A percentile compares a stretch with the other conserved stretches of the same genome.
Evolutionary conservation across 2,113 vertebrate species (phyloP).

Genomic region (Varanus komodoensis): DNA sequence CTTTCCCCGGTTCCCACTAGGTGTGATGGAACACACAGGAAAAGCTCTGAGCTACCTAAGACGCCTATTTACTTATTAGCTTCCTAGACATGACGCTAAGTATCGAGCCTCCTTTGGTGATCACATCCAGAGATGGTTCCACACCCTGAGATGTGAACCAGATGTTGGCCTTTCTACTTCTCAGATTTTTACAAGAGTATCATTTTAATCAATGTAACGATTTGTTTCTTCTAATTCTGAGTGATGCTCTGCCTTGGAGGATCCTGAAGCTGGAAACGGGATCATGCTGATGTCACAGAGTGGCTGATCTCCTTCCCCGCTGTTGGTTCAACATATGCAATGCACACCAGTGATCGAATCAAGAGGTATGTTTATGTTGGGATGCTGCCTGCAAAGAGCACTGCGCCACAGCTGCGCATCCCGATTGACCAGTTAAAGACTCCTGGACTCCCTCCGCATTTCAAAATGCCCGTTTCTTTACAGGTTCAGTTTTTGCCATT

Average conservation of each 20-base stretch:
- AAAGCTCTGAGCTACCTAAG: not conserved
- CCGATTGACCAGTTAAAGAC: conserved; percentile 58
- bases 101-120: not conserved
- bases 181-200: too few species aligned
- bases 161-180: not conserved
- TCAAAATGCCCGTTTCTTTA: conserved; percentile 61
- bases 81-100: not conserved
- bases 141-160: not conserved
- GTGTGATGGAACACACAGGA: not conserved
- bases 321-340: not conserved
- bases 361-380: conserved; percentile 53
- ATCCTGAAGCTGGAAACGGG: conserved; percentile 26
- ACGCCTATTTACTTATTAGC: not conserved
- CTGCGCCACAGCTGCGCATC: conserved; percentile 47
- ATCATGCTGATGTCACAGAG: not conserved
- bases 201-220: conserved; percentile 10
- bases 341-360: not conserved
- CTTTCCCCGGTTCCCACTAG: too few species aligned
- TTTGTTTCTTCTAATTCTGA: not conserved
- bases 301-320: conserved; percentile 28
- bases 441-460: conserved; percentile 57
- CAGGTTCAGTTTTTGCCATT: conserved; percentile 65
- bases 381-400: conserved; percentile 35
- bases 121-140: not conserved
- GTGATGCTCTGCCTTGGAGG: conserved; percentile 30